Conservation (phyloP, 2,113 vertebrate species). For the Myotis yumanensis region DNA sequence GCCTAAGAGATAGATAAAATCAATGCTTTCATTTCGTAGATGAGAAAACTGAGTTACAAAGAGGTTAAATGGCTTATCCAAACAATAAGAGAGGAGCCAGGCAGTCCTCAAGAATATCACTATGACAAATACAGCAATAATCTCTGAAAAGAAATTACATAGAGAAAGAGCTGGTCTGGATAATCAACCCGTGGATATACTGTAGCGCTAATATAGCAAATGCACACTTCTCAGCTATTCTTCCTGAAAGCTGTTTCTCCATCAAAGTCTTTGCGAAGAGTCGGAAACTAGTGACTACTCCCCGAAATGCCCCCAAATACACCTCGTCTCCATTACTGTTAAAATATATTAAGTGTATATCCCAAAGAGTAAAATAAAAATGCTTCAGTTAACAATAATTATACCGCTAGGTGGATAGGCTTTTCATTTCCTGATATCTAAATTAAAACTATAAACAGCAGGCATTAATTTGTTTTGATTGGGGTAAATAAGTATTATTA, state of each 20-base stretch:
- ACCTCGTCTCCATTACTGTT: neutral
- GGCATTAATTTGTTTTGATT: neutral
- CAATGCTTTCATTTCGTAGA: neutral
- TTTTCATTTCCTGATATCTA: constrained; percentile 28
- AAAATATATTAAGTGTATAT: neutral
- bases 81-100: neutral
- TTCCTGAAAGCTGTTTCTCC: neutral
- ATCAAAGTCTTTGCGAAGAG: neutral
- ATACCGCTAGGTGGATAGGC: neutral
- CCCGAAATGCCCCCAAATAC: neutral
- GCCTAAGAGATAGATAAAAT: neutral
- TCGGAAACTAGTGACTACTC: neutral
- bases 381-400: constrained; percentile 9
- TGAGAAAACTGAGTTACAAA: neutral
- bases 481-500: neutral
- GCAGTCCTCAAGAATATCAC: neutral
- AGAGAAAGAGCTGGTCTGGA: neutral
- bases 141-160: neutral
- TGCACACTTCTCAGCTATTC: neutral
- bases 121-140: neutral
- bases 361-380: constrained; percentile 7
- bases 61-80: neutral
- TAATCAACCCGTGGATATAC: neutral
- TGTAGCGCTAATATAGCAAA: neutral
- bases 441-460: constrained; percentile 15